Evolutionary conservation across 53 echinoderm and acorn worm species (phyloP), one percentile per base, ranked within the genome.

Genomic region (Paelopatides confundens): DNA sequence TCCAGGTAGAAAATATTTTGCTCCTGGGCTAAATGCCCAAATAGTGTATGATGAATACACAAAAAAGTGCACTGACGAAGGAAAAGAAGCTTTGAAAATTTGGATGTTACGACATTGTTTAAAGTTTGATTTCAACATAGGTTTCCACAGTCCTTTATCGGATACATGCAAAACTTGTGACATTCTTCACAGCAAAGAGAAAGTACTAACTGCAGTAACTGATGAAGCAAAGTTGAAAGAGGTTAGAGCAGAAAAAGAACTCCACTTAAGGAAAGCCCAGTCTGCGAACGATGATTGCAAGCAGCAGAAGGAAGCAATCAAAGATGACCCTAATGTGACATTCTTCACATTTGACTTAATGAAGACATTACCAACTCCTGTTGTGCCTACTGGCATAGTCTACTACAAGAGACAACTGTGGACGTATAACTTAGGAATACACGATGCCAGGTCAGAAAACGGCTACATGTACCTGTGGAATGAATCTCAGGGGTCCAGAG

Each of bases 361-460:
- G 69, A 69, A 69, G 69, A 69, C 69, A 69, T 29, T 30, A 14
- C 69, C 69, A 69, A 69, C 69, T 3, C 33, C 69, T 69, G 69
- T 69, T 3, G 31, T 28, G 69, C 69, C 69, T 23, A 69, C 33
- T 69, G 69, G 69, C 3, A 32, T 69, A 30, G 69, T 69, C 5
- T 69, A 69, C 69, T 69, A 69, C 69, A 69, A 69, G 69, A 27
- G 31, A 34, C 69, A 69, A 28, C 33, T 69, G 24, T 69, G 69
- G 69, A 69, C 69, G 6, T 69, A 5, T 28, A 30, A 69, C 30
- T 34, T 69, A 4, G 69, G 69, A 3, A 69, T 69, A 3, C 69
- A 32, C 24, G 69, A 69, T 69, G 69, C 69, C 5, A 69, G 66
- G 33, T 5, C 9, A 69, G 69, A 30, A 32, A 66, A 66, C 23